These are phyloP conservation scores for Andrena marginata DNA, from an alignment of 2,888 invertebrate species.

Conservation along the genomic window DNA sequence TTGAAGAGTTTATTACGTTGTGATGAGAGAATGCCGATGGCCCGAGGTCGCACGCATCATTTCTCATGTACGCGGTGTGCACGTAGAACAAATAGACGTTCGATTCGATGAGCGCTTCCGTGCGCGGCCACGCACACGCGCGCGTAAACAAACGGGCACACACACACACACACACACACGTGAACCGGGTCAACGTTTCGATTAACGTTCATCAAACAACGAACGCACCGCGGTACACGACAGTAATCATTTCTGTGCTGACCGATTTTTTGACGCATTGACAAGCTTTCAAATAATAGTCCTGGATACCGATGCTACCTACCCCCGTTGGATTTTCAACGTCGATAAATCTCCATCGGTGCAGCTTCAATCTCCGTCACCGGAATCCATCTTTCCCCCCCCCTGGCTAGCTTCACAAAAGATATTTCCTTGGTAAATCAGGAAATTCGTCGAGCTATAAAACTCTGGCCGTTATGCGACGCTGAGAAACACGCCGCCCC, in stretches of 20 bases:
- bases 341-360: conserved; percentile 59
- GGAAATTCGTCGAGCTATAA: conserved; percentile 49
- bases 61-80: conserved; percentile 49
- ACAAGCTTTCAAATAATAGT: conserved; percentile 65
- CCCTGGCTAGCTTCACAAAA: conserved; percentile 38
- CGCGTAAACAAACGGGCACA: neutral
- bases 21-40: neutral
- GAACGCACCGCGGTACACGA: conserved; percentile 42
- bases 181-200: conserved; percentile 61
- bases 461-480: conserved; percentile 23
- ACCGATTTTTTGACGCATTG: conserved; percentile 66
- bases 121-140: conserved; percentile 1
- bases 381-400: conserved; percentile 43
- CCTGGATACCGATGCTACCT: neutral
- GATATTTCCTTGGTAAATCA: conserved; percentile 57
- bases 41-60: conserved; percentile 49
- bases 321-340: conserved; percentile 43
- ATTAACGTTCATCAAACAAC: conserved; percentile 70
- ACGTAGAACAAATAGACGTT: conserved; percentile 55
- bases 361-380: conserved; percentile 48
- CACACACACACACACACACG: neutral
- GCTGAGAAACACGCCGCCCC: neutral
- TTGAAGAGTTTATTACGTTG: conserved; percentile 38
- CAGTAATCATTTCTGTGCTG: conserved; percentile 64
- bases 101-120: conserved; percentile 34